Evolutionary conservation across 30 jellyfish, hydroid and myxozoan species (phyloP).

Genomic region (Chironex yamaguchii): DNA sequence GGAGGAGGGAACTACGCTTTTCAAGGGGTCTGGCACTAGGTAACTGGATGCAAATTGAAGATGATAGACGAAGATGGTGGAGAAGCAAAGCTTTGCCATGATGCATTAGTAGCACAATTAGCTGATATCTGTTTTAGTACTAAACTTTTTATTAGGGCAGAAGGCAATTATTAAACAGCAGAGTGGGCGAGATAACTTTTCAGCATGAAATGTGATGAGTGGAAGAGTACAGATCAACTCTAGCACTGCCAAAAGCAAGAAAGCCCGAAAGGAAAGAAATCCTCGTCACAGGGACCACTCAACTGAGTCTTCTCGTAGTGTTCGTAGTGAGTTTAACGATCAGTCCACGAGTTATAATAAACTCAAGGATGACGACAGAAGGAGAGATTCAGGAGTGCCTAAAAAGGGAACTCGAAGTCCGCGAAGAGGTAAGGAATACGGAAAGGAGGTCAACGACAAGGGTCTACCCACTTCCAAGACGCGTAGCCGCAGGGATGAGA

Average conservation of each 20-base stretch:
- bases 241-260: slow-evolving; percentile 60
- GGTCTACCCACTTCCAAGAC: slow-evolving; percentile 50
- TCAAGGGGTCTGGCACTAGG: too few species aligned
- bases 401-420: slow-evolving; percentile 62
- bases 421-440: slow-evolving; percentile 58
- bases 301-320: slow-evolving; percentile 57
- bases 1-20: too few species aligned
- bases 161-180: too few species aligned
- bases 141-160: too few species aligned
- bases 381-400: slow-evolving; percentile 24
- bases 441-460: neutral
- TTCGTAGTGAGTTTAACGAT: slow-evolving; percentile 3
- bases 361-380: slow-evolving; percentile 60
- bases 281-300: slow-evolving; percentile 68
- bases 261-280: slow-evolving; percentile 50
- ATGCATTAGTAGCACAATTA: too few species aligned
- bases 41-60: too few species aligned
- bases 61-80: too few species aligned
- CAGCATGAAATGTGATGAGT: slow-evolving; percentile 90
- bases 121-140: too few species aligned
- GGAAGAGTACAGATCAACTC: slow-evolving; percentile 76
- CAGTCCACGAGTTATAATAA: slow-evolving; percentile 18
- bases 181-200: neutral
- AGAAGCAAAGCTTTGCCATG: too few species aligned
- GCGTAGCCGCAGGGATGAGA: slow-evolving; percentile 60